A percentile compares a stretch with the other conserved stretches of the same genome.
These are phyloP conservation scores for Glaucomys volans DNA, from an alignment of 2,113 vertebrate species.

Conservation along the genomic window DNA sequence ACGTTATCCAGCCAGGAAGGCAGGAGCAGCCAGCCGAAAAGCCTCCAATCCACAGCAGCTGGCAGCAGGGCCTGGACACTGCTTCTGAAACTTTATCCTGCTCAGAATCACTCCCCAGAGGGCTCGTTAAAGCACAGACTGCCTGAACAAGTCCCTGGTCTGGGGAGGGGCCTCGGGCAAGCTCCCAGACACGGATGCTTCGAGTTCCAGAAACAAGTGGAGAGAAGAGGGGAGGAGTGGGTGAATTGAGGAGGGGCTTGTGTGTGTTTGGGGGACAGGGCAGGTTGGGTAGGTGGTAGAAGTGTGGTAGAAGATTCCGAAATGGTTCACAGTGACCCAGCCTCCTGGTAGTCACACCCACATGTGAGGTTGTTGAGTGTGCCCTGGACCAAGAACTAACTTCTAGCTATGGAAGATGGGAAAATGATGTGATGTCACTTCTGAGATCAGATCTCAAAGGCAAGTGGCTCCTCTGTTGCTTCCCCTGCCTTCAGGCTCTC, in stretches of 20 bases:
- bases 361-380: neutral
- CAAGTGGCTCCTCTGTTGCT: no score
- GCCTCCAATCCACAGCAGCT: rapidly evolving
- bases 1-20: neutral
- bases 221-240: neutral
- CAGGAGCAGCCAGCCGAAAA: neutral
- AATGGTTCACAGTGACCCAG: neutral
- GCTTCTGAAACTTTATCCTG: neutral
- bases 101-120: rapidly evolving
- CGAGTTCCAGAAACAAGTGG: neutral
- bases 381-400: neutral
- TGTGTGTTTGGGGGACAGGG: neutral
- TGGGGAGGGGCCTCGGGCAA: neutral
- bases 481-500: neutral
- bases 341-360: neutral
- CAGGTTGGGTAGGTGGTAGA: neutral
- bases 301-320: neutral
- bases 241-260: neutral
- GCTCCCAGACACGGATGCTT: neutral
- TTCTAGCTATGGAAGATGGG: neutral
- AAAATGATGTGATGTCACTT: no score
- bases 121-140: no score
- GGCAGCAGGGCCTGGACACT: no score
- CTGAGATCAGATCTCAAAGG: neutral
- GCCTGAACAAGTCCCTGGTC: neutral